These are phyloP conservation scores for Calephelis perditalis DNA, from an alignment of 2,888 invertebrate genomes.

Conservation along the genomic window DNA sequence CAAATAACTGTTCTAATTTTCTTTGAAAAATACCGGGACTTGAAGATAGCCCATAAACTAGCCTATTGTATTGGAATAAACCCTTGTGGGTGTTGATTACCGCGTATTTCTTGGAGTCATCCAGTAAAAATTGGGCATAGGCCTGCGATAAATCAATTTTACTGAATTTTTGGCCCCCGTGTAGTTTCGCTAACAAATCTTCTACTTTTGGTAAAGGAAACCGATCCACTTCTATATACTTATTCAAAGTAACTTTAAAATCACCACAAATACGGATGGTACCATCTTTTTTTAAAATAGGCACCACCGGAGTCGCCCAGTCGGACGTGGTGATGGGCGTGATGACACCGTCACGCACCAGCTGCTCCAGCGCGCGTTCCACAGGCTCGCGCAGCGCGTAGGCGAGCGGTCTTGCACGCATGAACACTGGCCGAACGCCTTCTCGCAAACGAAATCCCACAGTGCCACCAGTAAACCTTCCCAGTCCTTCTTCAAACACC, in stretches of 20 bases:
- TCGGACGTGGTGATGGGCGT: conserved; percentile 1
- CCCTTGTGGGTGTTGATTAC: no score
- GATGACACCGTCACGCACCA: conserved; percentile 23
- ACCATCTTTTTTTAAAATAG: conserved; percentile 26
- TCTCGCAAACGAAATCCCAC: conserved; percentile 14
- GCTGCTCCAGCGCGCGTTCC: not conserved
- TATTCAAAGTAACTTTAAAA: no score
- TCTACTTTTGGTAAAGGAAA: not conserved
- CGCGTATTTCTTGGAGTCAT: no score
- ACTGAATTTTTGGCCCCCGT: not conserved
- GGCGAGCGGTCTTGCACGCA: conserved; percentile 16
- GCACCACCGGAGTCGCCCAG: conserved; percentile 28
- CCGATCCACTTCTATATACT: no score
- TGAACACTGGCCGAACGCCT: conserved; percentile 18
- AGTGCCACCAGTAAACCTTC: conserved; percentile 14
- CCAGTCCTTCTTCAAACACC: conserved; percentile 16
- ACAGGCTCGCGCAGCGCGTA: conserved; percentile 24
- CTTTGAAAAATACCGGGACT: not conserved
- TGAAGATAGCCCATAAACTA: not conserved
- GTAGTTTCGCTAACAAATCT: not conserved
- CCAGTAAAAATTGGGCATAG: no score
- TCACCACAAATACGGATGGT: conserved; percentile 12
- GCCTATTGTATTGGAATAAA: no score
- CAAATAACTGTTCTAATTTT: not conserved
- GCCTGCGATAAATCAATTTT: no score